These are phyloP conservation scores for Hemitrygon akajei DNA, from an alignment of 2,797 vertebrate genomes.

Conservation along the genomic window DNA sequence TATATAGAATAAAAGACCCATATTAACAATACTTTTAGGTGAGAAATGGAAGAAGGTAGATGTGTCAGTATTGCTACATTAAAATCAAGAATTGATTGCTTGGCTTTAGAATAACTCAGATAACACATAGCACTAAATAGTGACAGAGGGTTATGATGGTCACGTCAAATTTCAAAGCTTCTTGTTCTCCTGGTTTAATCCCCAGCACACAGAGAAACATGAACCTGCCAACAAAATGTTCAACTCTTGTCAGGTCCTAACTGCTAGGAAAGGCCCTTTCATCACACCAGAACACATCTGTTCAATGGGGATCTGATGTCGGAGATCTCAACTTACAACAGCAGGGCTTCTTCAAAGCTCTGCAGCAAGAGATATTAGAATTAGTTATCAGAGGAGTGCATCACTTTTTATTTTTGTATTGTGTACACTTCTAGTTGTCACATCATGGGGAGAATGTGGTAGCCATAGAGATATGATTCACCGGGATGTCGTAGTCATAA, in stretches of 20 bases:
- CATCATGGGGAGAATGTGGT: too few species aligned
- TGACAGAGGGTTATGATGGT: conserved; percentile 21
- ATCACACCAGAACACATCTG: not conserved
- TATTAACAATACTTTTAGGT: not conserved
- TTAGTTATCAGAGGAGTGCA: not conserved
- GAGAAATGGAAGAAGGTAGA: too few species aligned
- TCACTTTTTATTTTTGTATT: too few species aligned
- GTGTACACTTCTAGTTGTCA: too few species aligned
- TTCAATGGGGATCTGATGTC: conserved; percentile 23
- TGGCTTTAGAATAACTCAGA: not conserved
- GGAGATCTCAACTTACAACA: conserved; percentile 8
- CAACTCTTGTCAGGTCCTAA: conserved; percentile 4
- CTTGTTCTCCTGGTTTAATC: conserved; percentile 11
- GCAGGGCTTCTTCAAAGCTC: not conserved
- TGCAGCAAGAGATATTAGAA: not conserved
- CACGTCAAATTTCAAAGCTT: conserved; percentile 24
- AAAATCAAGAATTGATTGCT: conserved; percentile 25
- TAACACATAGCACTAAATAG: not conserved
- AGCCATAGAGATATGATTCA: too few species aligned
- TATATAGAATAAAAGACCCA: not conserved
- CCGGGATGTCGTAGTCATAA: too few species aligned
- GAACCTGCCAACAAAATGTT: not conserved
- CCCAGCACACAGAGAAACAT: not conserved
- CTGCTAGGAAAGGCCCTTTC: not conserved
- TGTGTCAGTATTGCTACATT: not conserved